Evolutionary conservation across 1,140 invertebrate species (phyloP).

Genomic region (Leptinotarsa undecemlineata): DNA sequence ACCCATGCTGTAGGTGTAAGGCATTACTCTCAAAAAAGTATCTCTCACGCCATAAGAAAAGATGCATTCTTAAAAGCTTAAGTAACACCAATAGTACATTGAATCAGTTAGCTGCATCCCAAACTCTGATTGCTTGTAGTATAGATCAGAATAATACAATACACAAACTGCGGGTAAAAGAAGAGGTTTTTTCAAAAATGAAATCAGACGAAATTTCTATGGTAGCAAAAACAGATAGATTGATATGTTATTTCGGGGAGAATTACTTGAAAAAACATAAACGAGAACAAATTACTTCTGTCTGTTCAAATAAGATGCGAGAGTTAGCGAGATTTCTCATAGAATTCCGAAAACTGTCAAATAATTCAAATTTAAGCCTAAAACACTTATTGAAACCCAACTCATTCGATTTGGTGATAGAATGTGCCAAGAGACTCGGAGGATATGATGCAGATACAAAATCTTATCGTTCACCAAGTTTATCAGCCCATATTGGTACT

Average conservation of each 20-base stretch:
- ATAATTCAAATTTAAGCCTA: conserved; percentile 20
- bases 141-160: conserved; percentile 26
- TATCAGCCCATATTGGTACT: conserved; percentile 35
- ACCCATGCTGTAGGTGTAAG: conserved; percentile 34
- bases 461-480: conserved; percentile 29
- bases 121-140: conserved; percentile 36
- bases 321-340: conserved; percentile 37
- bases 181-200: conserved; percentile 40
- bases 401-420: conserved; percentile 24
- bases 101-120: conserved; percentile 27
- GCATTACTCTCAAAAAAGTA: conserved; percentile 34
- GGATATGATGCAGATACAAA: conserved; percentile 32
- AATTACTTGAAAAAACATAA: conserved; percentile 43
- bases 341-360: conserved; percentile 21
- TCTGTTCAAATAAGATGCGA: conserved; percentile 38
- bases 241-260: conserved; percentile 38
- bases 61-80: conserved; percentile 23
- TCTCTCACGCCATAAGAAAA: conserved; percentile 33
- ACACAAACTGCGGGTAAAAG: conserved; percentile 33
- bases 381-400: conserved; percentile 26
- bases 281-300: conserved; percentile 32
- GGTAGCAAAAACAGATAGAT: conserved; percentile 35
- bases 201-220: conserved; percentile 36
- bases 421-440: conserved; percentile 23
- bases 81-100: neutral